Evolutionary conservation across 2,113 vertebrate species (phyloP).

Genomic region (Aspidoscelis tigris): DNA sequence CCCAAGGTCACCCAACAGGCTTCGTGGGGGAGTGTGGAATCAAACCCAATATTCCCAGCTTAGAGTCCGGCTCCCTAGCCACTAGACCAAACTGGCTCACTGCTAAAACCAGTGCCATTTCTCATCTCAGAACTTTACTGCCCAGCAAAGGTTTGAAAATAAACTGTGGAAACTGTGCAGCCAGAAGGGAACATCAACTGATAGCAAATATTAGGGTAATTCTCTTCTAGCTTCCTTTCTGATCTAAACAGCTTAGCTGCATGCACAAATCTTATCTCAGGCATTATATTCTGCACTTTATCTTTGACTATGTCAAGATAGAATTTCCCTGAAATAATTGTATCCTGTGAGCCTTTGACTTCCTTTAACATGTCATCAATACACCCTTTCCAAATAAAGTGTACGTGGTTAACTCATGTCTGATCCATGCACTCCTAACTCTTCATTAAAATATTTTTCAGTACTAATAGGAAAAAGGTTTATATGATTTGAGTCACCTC

Average conservation of each 20-base stretch:
- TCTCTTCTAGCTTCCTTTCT: fast-evolving
- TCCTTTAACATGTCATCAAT: no score
- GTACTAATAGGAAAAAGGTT: not conserved
- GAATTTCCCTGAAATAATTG: not conserved
- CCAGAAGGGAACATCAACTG: no score
- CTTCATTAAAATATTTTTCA: not conserved
- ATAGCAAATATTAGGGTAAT: not conserved
- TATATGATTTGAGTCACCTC: not conserved
- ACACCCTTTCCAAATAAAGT: not conserved
- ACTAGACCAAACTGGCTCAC: no score
- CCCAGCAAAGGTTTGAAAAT: no score
- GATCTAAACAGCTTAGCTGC: not conserved
- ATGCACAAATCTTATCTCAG: not conserved
- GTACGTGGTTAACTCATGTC: not conserved
- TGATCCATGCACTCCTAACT: not conserved
- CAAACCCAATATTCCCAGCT: no score
- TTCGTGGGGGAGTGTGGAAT: no score
- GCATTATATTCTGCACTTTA: conserved; percentile 7
- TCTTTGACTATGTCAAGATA: not conserved
- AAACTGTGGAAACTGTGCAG: no score
- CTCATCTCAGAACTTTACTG: no score
- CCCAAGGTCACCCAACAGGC: no score
- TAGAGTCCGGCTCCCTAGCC: no score
- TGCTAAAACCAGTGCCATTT: no score
- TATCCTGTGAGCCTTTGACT: not conserved